Percentiles rank a stretch among this genome's conserved stretches.
Conservation (phyloP, 2,113 vertebrate genomes). For the Amblyornis subalaris region DNA sequence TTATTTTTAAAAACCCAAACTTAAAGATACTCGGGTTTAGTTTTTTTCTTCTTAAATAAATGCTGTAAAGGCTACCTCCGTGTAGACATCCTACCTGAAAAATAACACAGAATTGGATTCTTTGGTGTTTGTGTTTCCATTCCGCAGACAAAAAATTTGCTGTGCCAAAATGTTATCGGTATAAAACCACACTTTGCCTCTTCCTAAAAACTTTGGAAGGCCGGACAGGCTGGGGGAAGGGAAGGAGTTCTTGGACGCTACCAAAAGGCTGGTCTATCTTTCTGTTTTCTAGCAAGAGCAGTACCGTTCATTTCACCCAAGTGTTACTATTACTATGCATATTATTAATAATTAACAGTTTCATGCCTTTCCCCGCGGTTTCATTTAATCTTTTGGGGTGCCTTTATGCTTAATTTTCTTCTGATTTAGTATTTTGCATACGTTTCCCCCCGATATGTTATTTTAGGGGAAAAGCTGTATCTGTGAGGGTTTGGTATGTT, state of each 20-base stretch:
- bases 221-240: conserved; percentile 53
- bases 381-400: conserved; percentile 14
- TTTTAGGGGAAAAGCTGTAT: conserved; percentile 9
- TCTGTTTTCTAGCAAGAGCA: background rate
- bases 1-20: background rate
- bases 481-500: background rate
- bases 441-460: background rate
- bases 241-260: conserved; percentile 51
- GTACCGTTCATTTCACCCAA: background rate
- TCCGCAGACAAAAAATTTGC: background rate
- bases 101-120: background rate
- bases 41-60: background rate
- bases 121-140: conserved; percentile 16
- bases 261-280: conserved; percentile 50
- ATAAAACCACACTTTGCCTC: conserved; percentile 15
- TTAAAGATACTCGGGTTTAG: background rate
- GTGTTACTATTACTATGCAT: conserved; percentile 31
- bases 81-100: conserved; percentile 20
- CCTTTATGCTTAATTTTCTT: background rate
- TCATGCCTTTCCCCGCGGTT: conserved; percentile 31
- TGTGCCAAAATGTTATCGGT: background rate
- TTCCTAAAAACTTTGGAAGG: conserved; percentile 56
- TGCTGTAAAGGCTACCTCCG: background rate
- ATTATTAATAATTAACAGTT: conserved; percentile 60
- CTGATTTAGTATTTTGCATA: background rate